A percentile compares a stretch with the other conserved stretches of the same genome.
Conservation (phyloP, 2,797 vertebrate genomes). For the Sebastes wilsoni region DNA sequence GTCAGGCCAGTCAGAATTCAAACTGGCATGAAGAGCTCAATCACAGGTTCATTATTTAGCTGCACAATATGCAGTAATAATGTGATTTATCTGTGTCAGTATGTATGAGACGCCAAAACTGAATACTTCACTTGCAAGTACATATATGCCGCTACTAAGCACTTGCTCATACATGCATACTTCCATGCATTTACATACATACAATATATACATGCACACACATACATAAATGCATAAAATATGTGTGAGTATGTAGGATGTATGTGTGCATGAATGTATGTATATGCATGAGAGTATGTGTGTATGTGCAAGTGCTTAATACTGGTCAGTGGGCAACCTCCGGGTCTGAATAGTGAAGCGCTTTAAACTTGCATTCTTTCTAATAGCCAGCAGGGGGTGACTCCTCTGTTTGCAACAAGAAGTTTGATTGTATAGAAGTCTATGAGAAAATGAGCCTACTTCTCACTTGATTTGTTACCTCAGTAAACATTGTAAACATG, state of each 20-base stretch:
- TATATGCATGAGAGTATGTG: background rate
- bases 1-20: conserved; percentile 43
- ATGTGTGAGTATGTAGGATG: background rate
- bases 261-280: background rate
- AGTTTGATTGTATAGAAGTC: no score
- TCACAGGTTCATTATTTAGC: conserved; percentile 14
- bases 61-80: background rate
- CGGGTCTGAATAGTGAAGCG: background rate
- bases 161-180: background rate
- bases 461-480: no score
- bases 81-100: background rate
- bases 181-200: background rate
- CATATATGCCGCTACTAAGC: background rate
- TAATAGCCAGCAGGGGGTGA: background rate
- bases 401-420: background rate
- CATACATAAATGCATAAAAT: background rate
- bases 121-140: background rate
- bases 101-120: background rate
- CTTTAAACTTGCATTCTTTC: background rate
- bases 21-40: conserved; percentile 30
- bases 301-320: background rate
- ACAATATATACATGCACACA: background rate
- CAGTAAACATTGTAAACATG: no score
- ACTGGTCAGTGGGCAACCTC: background rate
- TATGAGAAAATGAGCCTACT: no score